Percentiles rank a stretch among this genome's conserved stretches.
phyloP scores from a whole-genome alignment of 2,797 vertebrate genomes.

The Tapera naevia region DNA sequence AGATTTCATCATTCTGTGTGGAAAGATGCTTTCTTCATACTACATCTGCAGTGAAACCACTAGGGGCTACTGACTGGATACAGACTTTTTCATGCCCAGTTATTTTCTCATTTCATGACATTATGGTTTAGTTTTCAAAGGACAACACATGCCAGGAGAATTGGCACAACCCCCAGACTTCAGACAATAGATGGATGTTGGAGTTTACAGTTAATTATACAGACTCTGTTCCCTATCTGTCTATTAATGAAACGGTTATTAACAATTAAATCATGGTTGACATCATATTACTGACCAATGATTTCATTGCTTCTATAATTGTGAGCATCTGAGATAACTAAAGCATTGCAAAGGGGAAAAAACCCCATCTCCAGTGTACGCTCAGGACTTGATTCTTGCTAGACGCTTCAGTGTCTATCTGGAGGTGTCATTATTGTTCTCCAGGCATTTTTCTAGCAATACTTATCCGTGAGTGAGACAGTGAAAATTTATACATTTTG shows the following conservation, averaged over 20 bases:
- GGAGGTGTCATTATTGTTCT: background rate
- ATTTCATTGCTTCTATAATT: conserved; percentile 26
- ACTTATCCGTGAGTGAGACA: background rate
- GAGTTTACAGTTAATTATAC: conserved; percentile 31
- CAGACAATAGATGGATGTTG: conserved; percentile 15
- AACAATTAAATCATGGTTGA: conserved; percentile 22
- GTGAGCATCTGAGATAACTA: background rate
- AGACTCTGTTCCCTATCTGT: conserved; percentile 2
- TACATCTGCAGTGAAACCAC: background rate
- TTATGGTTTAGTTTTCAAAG: conserved; percentile 31
- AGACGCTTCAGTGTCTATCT: background rate
- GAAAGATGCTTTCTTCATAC: conserved; percentile 35
- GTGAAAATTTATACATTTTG: background rate
- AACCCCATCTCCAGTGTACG: background rate
- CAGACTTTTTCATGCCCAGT: conserved; percentile 5
- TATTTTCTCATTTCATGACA: conserved; percentile 20
- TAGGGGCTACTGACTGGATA: conserved; percentile 2
- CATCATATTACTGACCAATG: background rate
- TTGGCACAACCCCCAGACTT: background rate
- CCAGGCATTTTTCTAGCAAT: background rate
- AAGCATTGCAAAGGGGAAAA: background rate
- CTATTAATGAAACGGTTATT: conserved; percentile 18
- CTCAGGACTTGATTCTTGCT: background rate
- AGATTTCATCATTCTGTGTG: conserved; percentile 24
- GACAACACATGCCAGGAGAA: conserved; percentile 2